Evolutionary conservation across 2,888 invertebrate genomes (phyloP).

Genomic region (Agrochola lota): DNA sequence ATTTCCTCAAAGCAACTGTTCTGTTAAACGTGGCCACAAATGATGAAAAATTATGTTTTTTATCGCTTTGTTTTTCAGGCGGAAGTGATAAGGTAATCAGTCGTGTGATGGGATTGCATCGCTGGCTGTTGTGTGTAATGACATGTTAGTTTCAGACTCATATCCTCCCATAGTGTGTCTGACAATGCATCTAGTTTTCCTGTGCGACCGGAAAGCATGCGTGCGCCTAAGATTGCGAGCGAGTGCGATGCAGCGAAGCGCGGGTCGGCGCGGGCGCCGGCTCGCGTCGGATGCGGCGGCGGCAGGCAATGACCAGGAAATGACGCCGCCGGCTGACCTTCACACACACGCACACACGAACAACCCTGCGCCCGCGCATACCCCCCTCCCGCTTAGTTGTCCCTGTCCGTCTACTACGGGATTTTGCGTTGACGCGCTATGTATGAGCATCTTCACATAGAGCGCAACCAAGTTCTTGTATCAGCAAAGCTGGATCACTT

Average conservation of each 20-base stretch:
- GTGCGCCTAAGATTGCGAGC: constrained; percentile 78
- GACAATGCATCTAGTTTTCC: constrained; percentile 83
- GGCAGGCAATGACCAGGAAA: constrained; percentile 90
- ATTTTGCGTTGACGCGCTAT: constrained; percentile 61
- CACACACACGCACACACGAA: constrained; percentile 71
- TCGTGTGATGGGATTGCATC: constrained; percentile 57
- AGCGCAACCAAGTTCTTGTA: constrained; percentile 19
- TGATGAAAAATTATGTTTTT: constrained; percentile 69
- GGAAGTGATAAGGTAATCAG: constrained; percentile 77
- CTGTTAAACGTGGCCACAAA: constrained; percentile 57
- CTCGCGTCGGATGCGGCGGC: constrained; percentile 75
- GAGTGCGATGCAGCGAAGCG: constrained; percentile 62
- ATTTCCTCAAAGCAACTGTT: constrained; percentile 85
- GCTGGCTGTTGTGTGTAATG: constrained; percentile 54
- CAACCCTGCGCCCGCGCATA: constrained; percentile 68
- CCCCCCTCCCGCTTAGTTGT: constrained; percentile 68
- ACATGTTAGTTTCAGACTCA: constrained; percentile 66
- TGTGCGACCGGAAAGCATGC: constrained; percentile 86
- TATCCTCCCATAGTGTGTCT: constrained; percentile 74
- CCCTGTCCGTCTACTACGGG: constrained; percentile 65
- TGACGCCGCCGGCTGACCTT: constrained; percentile 90
- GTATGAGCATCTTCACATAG: constrained; percentile 27
- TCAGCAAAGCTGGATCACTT: constrained; percentile 31
- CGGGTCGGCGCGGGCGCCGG: constrained; percentile 47
- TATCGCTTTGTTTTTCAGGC: constrained; percentile 70